Evolutionary conservation across 2,888 invertebrate species (phyloP), one percentile per base, ranked within the genome.

Genomic region (Ametastegia equiseti): DNA sequence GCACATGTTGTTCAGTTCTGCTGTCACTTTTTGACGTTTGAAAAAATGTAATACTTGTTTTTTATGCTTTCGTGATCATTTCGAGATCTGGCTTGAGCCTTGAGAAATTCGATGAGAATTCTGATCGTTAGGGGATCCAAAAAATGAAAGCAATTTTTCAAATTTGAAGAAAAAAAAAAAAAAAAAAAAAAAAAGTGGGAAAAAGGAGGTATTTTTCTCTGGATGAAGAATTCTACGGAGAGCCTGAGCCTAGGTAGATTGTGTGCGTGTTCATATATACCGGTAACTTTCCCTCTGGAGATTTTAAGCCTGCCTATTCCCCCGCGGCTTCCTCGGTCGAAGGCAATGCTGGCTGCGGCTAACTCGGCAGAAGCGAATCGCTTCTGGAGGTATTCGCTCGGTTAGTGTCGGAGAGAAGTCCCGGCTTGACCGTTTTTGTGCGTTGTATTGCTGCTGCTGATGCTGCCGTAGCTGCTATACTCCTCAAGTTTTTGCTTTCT

Each of bases 351-450:
- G 75, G 54, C 45, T 71, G 71, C 71, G 54, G 75, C 75, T 75
- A 45, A 36, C 75, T 75, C 75, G 75, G 75, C 75, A 75, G 75
- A 75, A 75, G 75, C 75, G 75, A 75, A 54, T 75, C 54, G 75
- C 75, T 75, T 75, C 75, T 75, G 54, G 75, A 75, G 54, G 75
- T 75, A 75, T 75, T 75, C 75, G 75, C 75, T 75, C 75, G 50
- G 65, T 23, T 45, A 54, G 75, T 33, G 75, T 75, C 33, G 75
- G 75, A 75, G 50, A 50, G n/a, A 30, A 47, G 75, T 75, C 50
- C 54, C 50, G 19, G 65, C 15, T 33, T 75, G 54, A 11, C 75
- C 75, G 54, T 75, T 54, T 75, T 75, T 75, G 33, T 54, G 50
- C 33, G 36, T 75, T 75, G 5, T 50, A 33, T 30, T 75, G n/a